Percentiles rank a stretch among this genome's conserved stretches.
Evolutionary conservation across 2,888 invertebrate species (phyloP).

Genomic region (Diadromus collaris): DNA sequence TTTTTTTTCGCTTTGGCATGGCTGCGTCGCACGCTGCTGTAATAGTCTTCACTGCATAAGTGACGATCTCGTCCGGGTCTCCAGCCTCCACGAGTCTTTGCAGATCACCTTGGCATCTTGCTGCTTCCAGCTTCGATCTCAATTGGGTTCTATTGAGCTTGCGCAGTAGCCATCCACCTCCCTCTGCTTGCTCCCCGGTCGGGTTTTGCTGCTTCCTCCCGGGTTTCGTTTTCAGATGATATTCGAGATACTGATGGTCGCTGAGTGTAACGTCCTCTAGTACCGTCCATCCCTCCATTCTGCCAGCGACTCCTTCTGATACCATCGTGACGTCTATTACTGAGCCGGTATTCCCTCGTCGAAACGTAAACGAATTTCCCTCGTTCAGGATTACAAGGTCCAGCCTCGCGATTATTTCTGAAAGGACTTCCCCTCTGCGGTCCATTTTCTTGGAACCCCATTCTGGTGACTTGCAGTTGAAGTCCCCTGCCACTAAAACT

Average conservation of each 20-base stretch:
- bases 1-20: conserved; percentile 23
- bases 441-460: conserved; percentile 36
- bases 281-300: conserved; percentile 33
- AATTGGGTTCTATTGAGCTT: neutral
- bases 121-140: neutral
- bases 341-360: neutral
- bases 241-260: conserved; percentile 48
- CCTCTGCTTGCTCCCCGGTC: neutral
- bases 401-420: conserved; percentile 6
- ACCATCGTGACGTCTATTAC: conserved; percentile 18
- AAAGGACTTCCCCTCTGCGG: conserved; percentile 30
- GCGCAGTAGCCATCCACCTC: conserved; percentile 19
- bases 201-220: conserved; percentile 16
- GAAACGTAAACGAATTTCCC: conserved; percentile 22
- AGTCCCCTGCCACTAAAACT: conserved; percentile 28
- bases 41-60: neutral
- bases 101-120: conserved; percentile 11
- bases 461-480: conserved; percentile 30
- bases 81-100: conserved; percentile 5
- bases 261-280: conserved; percentile 54
- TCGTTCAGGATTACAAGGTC: conserved; percentile 22
- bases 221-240: neutral
- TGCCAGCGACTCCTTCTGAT: conserved; percentile 25
- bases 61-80: conserved; percentile 10
- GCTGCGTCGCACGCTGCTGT: conserved; percentile 20